Percentiles rank a stretch among this genome's conserved stretches.
phyloP scores from a whole-genome alignment of 2,888 invertebrate genomes.

The Drosophila lacicola region DNA sequence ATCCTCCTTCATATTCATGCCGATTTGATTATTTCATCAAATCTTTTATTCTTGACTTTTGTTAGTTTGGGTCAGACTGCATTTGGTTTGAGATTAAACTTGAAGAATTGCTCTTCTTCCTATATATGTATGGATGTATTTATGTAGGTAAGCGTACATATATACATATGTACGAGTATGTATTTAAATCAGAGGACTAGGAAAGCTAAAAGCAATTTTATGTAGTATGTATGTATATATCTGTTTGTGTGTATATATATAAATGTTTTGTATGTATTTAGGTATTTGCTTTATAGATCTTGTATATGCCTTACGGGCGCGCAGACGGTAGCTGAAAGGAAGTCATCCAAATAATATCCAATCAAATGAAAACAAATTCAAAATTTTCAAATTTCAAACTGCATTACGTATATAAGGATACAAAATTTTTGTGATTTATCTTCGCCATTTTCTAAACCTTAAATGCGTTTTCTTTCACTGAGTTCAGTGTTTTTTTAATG shows the following conservation, averaged over 20 bases:
- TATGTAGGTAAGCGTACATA: conserved; percentile 40
- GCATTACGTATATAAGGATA: conserved; percentile 63
- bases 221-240: conserved; percentile 53
- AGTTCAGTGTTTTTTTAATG: conserved; percentile 10
- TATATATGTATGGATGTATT: conserved; percentile 24
- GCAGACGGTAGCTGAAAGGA: conserved; percentile 39
- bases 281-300: conserved; percentile 53
- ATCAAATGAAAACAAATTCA: conserved; percentile 3
- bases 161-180: conserved; percentile 23
- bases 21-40: conserved; percentile 39
- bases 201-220: conserved; percentile 78
- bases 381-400: conserved; percentile 32
- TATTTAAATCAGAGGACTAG: conserved; percentile 68
- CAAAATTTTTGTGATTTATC: conserved; percentile 30
- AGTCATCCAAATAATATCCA: conserved; percentile 24
- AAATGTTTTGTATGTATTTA: conserved; percentile 29
- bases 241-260: conserved; percentile 45
- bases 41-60: conserved; percentile 36
- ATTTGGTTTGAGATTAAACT: conserved; percentile 45
- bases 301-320: conserved; percentile 38
- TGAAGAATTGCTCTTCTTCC: conserved; percentile 32
- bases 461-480: conserved; percentile 40
- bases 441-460: conserved; percentile 31
- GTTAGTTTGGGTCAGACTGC: conserved; percentile 47
- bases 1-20: conserved; percentile 28